phyloP scores from a whole-genome alignment of 2,888 invertebrate genomes.

The Microplitis manilae region DNA sequence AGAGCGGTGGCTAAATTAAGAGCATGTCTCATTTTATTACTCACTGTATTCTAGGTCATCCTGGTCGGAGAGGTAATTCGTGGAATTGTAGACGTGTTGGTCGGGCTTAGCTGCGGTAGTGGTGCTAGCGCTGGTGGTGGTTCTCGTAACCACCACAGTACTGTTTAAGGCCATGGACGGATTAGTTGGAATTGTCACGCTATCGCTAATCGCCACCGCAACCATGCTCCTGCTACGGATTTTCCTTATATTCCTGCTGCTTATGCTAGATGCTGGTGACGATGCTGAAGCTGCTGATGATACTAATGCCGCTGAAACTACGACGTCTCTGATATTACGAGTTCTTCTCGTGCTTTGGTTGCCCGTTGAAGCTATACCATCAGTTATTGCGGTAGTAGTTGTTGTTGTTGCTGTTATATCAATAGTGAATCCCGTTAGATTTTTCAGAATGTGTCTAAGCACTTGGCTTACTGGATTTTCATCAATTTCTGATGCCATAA shows the following conservation, averaged over 20 bases:
- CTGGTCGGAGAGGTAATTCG: slow-evolving; percentile 64
- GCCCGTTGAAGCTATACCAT: slow-evolving; percentile 41
- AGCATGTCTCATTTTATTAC: slow-evolving; percentile 51
- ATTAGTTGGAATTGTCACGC: slow-evolving; percentile 63
- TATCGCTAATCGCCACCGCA: slow-evolving; percentile 63
- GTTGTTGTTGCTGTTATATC: slow-evolving; percentile 43
- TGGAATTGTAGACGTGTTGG: slow-evolving; percentile 65
- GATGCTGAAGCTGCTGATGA: slow-evolving; percentile 50
- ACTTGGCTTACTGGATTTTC: slow-evolving; percentile 45
- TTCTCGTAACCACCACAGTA: slow-evolving; percentile 49
- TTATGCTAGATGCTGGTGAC: slow-evolving; percentile 52
- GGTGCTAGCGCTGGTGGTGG: slow-evolving; percentile 13
- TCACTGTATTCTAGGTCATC: slow-evolving; percentile 69
- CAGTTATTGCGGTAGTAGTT: slow-evolving; percentile 41
- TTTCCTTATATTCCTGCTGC: slow-evolving; percentile 31
- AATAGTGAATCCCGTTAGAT: slow-evolving; percentile 49
- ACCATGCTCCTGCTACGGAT: slow-evolving; percentile 44
- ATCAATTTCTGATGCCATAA: slow-evolving; percentile 12
- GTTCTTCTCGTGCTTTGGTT: slow-evolving; percentile 49
- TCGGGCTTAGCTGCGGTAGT: slow-evolving; percentile 63
- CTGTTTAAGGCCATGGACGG: slow-evolving; percentile 64
- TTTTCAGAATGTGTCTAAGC: slow-evolving; percentile 53
- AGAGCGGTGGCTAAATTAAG: slow-evolving; percentile 16
- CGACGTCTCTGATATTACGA: slow-evolving; percentile 36
- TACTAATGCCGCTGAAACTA: background rate